Percentiles rank a stretch among this genome's conserved stretches.
Conservation (phyloP, 2,797 vertebrate genomes). For the Sparidentex hasta region DNA sequence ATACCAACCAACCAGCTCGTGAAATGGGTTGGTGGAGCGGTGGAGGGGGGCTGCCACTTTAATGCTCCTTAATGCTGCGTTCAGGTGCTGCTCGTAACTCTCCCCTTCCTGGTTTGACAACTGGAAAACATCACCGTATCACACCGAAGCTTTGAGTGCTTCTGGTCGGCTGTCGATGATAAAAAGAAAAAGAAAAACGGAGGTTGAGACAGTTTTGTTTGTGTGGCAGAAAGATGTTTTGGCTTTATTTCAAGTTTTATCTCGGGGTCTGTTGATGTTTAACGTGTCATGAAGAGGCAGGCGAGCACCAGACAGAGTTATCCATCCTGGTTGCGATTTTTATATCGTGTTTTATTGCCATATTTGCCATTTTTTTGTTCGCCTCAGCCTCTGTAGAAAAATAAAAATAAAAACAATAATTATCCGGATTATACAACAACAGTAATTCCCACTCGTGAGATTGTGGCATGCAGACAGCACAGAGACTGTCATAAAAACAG, state of each 20-base stretch:
- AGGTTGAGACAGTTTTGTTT: rapidly evolving
- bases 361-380: too few species aligned
- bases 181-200: too few species aligned
- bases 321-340: too few species aligned
- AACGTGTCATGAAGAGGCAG: neutral
- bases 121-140: neutral
- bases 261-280: neutral
- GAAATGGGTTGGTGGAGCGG: neutral
- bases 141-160: neutral
- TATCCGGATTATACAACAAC: neutral
- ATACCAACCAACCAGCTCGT: constrained; percentile 24
- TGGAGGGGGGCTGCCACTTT: constrained; percentile 38
- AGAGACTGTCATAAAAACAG: too few species aligned
- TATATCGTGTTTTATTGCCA: neutral
- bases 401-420: too few species aligned
- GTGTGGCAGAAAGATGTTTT: neutral
- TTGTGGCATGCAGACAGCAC: neutral
- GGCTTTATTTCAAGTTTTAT: neutral
- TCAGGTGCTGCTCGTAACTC: constrained; percentile 36
- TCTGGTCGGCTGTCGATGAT: too few species aligned
- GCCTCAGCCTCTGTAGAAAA: too few species aligned
- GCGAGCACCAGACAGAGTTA: neutral
- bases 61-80: constrained; percentile 58
- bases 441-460: neutral
- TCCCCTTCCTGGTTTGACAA: rapidly evolving